These are phyloP conservation scores for Tiliacea citrago DNA, from an alignment of 2,888 invertebrate species.

Conservation along the genomic window DNA sequence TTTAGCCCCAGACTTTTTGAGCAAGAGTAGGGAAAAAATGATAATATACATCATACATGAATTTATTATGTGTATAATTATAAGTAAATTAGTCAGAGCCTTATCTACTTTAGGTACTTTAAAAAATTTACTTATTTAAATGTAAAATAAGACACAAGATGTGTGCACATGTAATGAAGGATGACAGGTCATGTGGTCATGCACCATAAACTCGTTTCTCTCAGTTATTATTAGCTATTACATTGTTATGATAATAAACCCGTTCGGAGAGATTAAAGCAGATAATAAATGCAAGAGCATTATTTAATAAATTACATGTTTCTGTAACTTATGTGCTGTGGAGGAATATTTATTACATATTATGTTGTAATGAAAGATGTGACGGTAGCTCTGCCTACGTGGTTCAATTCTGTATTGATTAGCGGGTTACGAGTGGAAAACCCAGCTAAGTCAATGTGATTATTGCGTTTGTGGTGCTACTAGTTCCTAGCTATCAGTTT, in stretches of 20 bases:
- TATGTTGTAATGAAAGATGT: slow-evolving; percentile 14
- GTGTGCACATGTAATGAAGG: slow-evolving; percentile 27
- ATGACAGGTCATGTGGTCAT: slow-evolving; percentile 47
- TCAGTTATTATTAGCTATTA: slow-evolving; percentile 26
- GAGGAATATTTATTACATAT: slow-evolving; percentile 20
- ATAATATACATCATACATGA: not conserved
- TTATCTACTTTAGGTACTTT: not conserved
- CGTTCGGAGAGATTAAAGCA: slow-evolving; percentile 39
- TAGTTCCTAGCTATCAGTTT: not conserved
- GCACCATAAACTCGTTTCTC: slow-evolving; percentile 53
- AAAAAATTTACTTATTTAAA: not conserved
- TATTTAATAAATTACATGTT: slow-evolving; percentile 44
- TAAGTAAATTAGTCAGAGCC: not conserved
- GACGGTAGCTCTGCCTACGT: slow-evolving; percentile 21
- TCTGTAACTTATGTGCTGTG: slow-evolving; percentile 23
- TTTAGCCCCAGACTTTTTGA: too few species aligned
- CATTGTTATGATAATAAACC: slow-evolving; percentile 57
- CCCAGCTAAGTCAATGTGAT: not conserved
- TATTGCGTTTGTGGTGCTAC: not conserved
- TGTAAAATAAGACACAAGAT: slow-evolving; percentile 7
- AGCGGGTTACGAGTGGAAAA: not conserved
- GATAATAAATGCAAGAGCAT: slow-evolving; percentile 31
- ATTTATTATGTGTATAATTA: not conserved
- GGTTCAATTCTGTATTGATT: not conserved
- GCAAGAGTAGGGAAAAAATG: too few species aligned